A percentile compares a stretch with the other conserved stretches of the same genome.
These are phyloP conservation scores for Silurus meridionalis DNA, from an alignment of 2,113 vertebrate species.

Conservation along the genomic window DNA sequence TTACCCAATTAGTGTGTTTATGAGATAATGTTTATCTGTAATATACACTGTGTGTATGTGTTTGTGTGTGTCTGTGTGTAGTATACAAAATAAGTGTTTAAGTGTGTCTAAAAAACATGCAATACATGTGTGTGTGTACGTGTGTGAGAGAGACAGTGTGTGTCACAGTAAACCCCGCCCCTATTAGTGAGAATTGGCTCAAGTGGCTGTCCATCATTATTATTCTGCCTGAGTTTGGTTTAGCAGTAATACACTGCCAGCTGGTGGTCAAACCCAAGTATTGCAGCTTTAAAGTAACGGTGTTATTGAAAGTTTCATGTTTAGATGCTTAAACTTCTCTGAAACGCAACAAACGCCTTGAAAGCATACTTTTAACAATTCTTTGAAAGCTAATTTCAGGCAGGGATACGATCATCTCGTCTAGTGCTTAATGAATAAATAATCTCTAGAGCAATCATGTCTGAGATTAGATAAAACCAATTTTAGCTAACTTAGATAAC, in stretches of 20 bases:
- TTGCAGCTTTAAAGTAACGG: background rate
- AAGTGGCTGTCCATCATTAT: background rate
- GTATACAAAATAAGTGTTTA: background rate
- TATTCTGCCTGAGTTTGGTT: background rate
- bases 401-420: too few relatives aligned
- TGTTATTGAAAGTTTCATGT: too few relatives aligned
- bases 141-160: background rate
- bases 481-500: background rate
- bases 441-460: too few relatives aligned
- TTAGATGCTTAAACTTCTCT: too few relatives aligned
- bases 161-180: slow-evolving; percentile 21
- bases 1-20: background rate
- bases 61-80: slow-evolving; percentile 1
- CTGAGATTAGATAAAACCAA: background rate
- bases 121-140: too few relatives aligned
- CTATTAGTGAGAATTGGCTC: slow-evolving; percentile 23
- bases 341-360: too few relatives aligned
- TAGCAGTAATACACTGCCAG: slow-evolving; percentile 12
- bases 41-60: background rate
- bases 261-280: slow-evolving; percentile 12
- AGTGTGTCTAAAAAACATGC: too few relatives aligned
- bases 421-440: background rate
- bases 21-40: background rate
- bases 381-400: background rate
- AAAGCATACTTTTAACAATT: background rate